These are phyloP conservation scores for Oryzias curvinotus DNA, from an alignment of 2,113 vertebrate species.

Conservation along the genomic window DNA sequence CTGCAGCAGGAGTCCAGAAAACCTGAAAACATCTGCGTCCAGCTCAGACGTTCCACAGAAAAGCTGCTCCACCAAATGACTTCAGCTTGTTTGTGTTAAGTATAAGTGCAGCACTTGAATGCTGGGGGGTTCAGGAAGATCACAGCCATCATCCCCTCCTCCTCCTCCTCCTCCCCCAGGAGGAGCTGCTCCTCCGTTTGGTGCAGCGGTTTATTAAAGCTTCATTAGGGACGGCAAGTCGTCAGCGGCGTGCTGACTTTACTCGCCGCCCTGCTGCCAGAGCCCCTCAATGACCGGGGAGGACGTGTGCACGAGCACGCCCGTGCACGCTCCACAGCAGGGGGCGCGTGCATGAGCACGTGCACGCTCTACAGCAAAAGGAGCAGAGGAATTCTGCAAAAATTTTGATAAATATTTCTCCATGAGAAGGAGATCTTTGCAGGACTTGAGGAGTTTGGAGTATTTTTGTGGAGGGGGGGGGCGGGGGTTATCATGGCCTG, in stretches of 20 bases:
- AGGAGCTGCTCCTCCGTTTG: slow-evolving; percentile 65
- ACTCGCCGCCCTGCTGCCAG: slow-evolving; percentile 50
- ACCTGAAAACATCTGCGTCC: too few species aligned
- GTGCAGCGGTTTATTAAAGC: slow-evolving; percentile 71
- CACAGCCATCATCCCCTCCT: slow-evolving; percentile 46
- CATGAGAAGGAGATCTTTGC: too few species aligned
- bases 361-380: too few species aligned
- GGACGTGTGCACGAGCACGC: slow-evolving; percentile 20
- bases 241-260: slow-evolving; percentile 59
- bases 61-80: too few species aligned
- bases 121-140: slow-evolving; percentile 35
- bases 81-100: too few species aligned
- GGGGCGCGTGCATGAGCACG: slow-evolving; percentile 16
- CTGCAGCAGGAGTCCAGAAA: too few species aligned
- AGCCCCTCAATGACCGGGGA: slow-evolving; percentile 19
- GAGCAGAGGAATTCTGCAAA: too few species aligned
- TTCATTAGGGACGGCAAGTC: slow-evolving; percentile 69
- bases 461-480: too few species aligned
- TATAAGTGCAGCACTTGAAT: neutral
- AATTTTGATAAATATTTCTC: too few species aligned
- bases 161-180: slow-evolving; percentile 37
- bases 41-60: too few species aligned
- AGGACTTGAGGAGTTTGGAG: too few species aligned
- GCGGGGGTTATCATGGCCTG: too few species aligned
- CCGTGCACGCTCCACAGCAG: slow-evolving; percentile 17